Conservation (phyloP, 2,113 vertebrate species). For the Macaca nemestrina region DNA sequence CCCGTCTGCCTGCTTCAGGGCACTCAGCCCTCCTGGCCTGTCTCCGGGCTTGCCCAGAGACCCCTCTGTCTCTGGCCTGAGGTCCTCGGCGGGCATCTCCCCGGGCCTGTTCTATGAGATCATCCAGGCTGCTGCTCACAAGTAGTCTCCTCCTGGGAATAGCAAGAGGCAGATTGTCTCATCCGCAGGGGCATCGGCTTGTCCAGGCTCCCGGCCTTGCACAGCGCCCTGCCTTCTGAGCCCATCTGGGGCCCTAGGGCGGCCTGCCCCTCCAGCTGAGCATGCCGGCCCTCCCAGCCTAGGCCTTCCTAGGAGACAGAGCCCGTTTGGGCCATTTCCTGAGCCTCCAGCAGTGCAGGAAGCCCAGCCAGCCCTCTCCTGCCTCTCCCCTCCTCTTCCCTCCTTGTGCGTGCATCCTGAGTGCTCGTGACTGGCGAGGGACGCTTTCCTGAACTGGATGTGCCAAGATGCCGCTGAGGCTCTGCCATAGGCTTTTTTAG, state of each 20-base stretch:
- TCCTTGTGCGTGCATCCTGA: not conserved
- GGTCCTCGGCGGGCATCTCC: accelerated
- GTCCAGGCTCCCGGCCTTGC: not conserved
- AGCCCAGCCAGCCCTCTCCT: not conserved
- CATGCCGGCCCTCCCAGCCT: not conserved
- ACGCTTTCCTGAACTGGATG: not conserved
- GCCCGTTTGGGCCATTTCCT: not conserved
- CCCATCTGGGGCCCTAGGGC: not conserved
- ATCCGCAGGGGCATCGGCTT: accelerated
- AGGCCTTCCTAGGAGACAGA: not conserved
- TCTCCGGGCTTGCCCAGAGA: not conserved
- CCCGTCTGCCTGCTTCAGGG: not conserved
- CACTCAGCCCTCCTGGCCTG: not conserved
- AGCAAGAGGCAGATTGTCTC: accelerated
- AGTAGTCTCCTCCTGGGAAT: not conserved
- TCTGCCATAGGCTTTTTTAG: not conserved
- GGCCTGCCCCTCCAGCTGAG: not conserved
- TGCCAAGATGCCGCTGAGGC: not conserved
- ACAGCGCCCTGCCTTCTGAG: not conserved
- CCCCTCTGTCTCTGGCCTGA: not conserved
- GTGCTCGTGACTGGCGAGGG: not conserved
- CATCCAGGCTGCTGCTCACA: not conserved
- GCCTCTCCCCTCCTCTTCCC: accelerated
- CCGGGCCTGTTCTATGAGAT: not conserved
- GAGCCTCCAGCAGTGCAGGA: not conserved